These are phyloP conservation scores for Linnaemya vulpina DNA, from an alignment of 2,888 invertebrate genomes.

Conservation along the genomic window DNA sequence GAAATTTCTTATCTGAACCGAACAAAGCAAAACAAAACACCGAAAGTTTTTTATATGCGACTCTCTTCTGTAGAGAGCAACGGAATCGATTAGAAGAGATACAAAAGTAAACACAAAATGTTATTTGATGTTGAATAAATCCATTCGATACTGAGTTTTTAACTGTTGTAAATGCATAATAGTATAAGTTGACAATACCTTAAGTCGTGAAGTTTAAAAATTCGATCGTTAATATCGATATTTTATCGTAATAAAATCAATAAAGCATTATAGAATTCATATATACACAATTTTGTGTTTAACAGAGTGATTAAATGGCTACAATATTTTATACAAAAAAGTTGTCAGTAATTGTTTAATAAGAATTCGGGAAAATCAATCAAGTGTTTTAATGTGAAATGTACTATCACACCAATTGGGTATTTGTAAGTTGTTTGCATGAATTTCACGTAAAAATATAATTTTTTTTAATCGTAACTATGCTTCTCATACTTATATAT, in stretches of 20 bases:
- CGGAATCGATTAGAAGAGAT: conserved; percentile 49
- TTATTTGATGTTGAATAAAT: conserved; percentile 8
- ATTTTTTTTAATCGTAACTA: too few relatives aligned
- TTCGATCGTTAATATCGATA: background rate
- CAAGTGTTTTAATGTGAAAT: conserved; percentile 69
- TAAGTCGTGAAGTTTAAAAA: conserved; percentile 34
- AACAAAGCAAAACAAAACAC: background rate
- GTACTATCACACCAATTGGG: conserved; percentile 80
- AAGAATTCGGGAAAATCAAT: too few relatives aligned
- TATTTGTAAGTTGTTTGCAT: conserved; percentile 79
- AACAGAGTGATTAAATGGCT: too few relatives aligned
- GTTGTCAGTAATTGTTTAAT: too few relatives aligned
- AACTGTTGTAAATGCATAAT: background rate
- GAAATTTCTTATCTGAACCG: too few relatives aligned
- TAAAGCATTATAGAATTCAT: background rate
- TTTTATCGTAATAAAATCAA: background rate
- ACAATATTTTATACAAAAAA: too few relatives aligned
- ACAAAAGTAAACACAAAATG: conserved; percentile 2
- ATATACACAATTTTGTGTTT: background rate
- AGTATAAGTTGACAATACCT: conserved; percentile 39
- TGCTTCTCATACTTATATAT: background rate
- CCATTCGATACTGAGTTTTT: background rate
- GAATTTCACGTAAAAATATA: background rate
- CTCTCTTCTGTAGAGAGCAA: conserved; percentile 31
- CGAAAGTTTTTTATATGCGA: conserved; percentile 14